Evolutionary conservation across 2,113 vertebrate species (phyloP).

Genomic region (Neolamprologus longior): DNA sequence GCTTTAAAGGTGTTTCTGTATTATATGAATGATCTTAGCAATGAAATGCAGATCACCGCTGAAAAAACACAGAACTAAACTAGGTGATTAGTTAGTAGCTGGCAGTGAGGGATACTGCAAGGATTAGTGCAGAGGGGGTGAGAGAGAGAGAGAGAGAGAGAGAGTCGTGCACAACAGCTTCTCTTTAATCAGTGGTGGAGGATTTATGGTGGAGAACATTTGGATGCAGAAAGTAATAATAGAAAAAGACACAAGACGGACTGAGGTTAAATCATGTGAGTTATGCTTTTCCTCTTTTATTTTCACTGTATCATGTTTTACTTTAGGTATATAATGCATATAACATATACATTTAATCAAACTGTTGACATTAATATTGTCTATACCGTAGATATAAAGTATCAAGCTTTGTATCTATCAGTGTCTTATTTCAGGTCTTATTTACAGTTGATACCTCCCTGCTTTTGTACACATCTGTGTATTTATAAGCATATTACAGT

Average conservation of each 20-base stretch:
- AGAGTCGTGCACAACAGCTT: neutral
- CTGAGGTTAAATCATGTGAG: slow-evolving; percentile 5
- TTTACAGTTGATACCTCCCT: neutral
- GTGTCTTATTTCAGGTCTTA: neutral
- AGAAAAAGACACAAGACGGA: neutral
- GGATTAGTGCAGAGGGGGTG: slow-evolving; percentile 41
- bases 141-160: neutral
- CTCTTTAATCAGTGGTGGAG: slow-evolving; percentile 6
- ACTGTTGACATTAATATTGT: neutral
- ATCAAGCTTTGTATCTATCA: neutral
- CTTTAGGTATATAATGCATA: neutral
- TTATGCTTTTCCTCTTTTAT: neutral
- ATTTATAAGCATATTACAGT: neutral
- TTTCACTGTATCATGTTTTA: neutral
- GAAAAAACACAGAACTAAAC: neutral
- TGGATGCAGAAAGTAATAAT: neutral
- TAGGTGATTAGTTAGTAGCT: slow-evolving; percentile 6
- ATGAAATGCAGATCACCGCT: neutral
- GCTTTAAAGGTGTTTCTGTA: neutral
- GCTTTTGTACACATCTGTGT: neutral
- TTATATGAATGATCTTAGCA: neutral
- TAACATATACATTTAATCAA: neutral
- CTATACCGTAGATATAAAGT: neutral
- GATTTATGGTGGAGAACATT: slow-evolving; percentile 1
- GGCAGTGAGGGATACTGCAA: slow-evolving; percentile 17